A percentile compares a stretch with the other conserved stretches of the same genome.
phyloP scores from a whole-genome alignment of 2,888 invertebrate species.

The Heliconius ethilla region DNA sequence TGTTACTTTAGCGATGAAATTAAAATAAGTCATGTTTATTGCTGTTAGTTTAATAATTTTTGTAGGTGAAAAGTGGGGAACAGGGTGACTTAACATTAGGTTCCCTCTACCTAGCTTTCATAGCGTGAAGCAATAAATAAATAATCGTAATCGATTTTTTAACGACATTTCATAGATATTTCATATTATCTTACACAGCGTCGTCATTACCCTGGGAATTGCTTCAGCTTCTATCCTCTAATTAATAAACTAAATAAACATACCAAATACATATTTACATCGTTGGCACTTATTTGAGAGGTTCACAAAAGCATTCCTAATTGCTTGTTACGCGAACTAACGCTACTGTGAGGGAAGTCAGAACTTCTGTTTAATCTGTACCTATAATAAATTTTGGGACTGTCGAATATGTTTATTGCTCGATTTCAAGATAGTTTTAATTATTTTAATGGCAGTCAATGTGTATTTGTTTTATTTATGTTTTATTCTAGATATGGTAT shows the following conservation, averaged over 20 bases:
- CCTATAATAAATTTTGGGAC: background rate
- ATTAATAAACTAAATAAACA: conserved; percentile 3
- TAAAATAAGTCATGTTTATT: too few species aligned
- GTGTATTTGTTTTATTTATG: background rate
- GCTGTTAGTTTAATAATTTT: too few species aligned
- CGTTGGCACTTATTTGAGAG: background rate
- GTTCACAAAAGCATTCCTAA: conserved; percentile 12
- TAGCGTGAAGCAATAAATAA: too few species aligned
- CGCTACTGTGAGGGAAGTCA: background rate
- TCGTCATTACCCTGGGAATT: background rate
- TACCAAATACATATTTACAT: conserved; percentile 9
- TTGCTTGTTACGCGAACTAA: conserved; percentile 21
- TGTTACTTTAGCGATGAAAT: too few species aligned
- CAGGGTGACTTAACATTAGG: background rate
- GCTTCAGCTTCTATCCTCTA: background rate
- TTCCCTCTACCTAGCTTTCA: background rate
- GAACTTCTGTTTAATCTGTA: background rate
- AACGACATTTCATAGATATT: too few species aligned
- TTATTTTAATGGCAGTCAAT: background rate
- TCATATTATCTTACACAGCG: background rate
- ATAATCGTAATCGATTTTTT: too few species aligned
- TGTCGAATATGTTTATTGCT: background rate
- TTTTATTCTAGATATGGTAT: too few species aligned
- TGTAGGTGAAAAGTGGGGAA: background rate
- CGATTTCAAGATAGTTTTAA: background rate